Conservation (phyloP, 2,888 invertebrate species). For the Pammene fasciana region DNA sequence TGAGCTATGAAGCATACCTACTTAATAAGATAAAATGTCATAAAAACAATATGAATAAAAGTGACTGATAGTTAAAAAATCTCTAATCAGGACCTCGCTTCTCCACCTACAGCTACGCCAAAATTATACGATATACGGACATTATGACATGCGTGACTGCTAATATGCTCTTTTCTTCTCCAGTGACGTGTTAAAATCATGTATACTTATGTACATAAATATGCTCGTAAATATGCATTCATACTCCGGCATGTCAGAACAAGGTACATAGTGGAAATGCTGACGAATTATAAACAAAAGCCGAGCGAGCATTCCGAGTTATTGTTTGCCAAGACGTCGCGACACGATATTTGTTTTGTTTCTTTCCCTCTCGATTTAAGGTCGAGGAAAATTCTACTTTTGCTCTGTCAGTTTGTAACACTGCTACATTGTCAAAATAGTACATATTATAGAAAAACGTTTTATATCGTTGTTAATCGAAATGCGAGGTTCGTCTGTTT, state of each 20-base stretch:
- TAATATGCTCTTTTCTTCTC: not conserved
- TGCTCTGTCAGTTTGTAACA: not conserved
- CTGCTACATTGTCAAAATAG: too few relatives aligned
- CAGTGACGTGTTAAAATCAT: constrained; percentile 1
- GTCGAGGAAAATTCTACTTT: constrained; percentile 45
- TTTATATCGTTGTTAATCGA: too few relatives aligned
- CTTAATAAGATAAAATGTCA: too few relatives aligned
- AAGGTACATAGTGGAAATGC: constrained; percentile 46
- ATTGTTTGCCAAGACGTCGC: constrained; percentile 60
- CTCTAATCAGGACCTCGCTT: too few relatives aligned
- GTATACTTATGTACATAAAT: not conserved
- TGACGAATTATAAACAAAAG: constrained; percentile 63
- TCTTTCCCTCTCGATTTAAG: constrained; percentile 49
- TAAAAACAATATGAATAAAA: too few relatives aligned
- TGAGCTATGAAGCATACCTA: too few relatives aligned
- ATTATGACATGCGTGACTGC: too few relatives aligned
- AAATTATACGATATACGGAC: too few relatives aligned
- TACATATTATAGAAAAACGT: too few relatives aligned
- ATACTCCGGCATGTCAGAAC: not conserved
- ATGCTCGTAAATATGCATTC: not conserved
- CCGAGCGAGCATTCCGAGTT: constrained; percentile 56
- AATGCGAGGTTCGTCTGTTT: too few relatives aligned
- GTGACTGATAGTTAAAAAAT: too few relatives aligned
- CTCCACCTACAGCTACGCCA: too few relatives aligned
- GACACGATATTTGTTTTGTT: constrained; percentile 64